Conservation (phyloP, 2,797 vertebrate species). For the Pseudochirops corinnae region DNA sequence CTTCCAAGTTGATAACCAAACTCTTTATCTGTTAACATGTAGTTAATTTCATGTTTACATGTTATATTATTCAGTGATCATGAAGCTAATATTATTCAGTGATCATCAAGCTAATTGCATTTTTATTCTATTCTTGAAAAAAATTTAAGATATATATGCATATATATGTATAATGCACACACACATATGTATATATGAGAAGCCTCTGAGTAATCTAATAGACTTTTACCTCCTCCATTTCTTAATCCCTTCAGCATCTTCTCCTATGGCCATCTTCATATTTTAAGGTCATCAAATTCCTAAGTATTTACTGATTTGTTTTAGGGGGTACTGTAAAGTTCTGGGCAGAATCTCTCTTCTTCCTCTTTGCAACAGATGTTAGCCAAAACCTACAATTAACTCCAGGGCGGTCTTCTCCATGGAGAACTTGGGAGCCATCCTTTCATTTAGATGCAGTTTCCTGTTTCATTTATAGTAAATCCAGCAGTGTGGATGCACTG, state of each 20-base stretch:
- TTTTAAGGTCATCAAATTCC: not conserved
- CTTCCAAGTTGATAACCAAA: not conserved
- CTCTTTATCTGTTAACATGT: too few relatives aligned
- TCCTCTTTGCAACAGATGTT: not conserved
- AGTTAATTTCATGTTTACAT: too few relatives aligned
- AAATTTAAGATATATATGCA: not conserved
- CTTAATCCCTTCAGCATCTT: not conserved
- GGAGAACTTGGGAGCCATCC: not conserved
- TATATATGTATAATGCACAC: too few relatives aligned
- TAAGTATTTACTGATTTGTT: not conserved
- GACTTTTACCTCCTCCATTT: not conserved
- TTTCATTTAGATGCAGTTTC: not conserved
- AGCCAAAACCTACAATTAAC: not conserved
- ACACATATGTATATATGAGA: not conserved
- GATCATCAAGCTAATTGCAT: not conserved
- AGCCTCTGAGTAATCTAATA: not conserved
- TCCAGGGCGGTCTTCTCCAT: not conserved
- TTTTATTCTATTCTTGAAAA: not conserved
- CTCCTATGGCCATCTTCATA: not conserved
- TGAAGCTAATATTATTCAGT: not conserved
- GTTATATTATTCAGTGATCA: too few relatives aligned
- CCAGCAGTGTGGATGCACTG: not conserved
- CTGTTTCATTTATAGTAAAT: not conserved
- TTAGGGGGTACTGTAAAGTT: not conserved
- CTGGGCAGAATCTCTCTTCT: not conserved